Evolutionary conservation across 35 echinoderm and acorn worm species (phyloP), one percentile per base, ranked within the genome.

Genomic region (Anneissia japonica): DNA sequence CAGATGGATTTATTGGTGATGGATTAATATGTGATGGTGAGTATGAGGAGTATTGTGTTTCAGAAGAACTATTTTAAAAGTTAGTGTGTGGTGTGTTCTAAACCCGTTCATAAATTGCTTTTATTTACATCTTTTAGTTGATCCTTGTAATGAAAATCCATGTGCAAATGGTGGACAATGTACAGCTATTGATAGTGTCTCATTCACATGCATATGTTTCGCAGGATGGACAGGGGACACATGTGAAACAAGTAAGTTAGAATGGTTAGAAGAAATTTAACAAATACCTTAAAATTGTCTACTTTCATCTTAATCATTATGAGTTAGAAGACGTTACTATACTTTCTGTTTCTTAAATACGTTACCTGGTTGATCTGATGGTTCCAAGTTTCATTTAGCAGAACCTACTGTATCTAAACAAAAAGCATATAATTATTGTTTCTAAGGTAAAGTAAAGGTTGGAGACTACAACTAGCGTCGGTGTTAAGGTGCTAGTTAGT

Each of bases 1-100:
- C 51, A 21, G 82, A 84, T 6, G 82, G 82, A 6, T 73, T 74
- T 73, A 37, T 32, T 35, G 82, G 82, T 34, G 37, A 72, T 56
- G 82, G 82, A 36, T 0, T 72, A 6, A 72, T 28, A 28, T 84
- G 82, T 84, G 29, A 56, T 36, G 46, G 32, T 36, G 34, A 46
- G 31, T 28, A 36, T 73, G 46, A 37, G 79, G 21, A 81, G 26
- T 26, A 74, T 32, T n/a, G 21, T 72, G 38, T 39, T 46, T 29
- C 36, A 46, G 26, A 7, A 5, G 16, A 51, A 39, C 32, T 31
- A 14, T 46, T 29, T 31, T 39, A 35, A 17, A 36, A 81, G 79
- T 81, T 39, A 36, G 31, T 81, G 28, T 16, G 38, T 1, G n/a
- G 29, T 1, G 79, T 81, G 16, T 40, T 40, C 30, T n/a, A n/a